These are phyloP conservation scores for Tamandua tetradactyla DNA, from an alignment of 2,797 vertebrate species.

Conservation along the genomic window DNA sequence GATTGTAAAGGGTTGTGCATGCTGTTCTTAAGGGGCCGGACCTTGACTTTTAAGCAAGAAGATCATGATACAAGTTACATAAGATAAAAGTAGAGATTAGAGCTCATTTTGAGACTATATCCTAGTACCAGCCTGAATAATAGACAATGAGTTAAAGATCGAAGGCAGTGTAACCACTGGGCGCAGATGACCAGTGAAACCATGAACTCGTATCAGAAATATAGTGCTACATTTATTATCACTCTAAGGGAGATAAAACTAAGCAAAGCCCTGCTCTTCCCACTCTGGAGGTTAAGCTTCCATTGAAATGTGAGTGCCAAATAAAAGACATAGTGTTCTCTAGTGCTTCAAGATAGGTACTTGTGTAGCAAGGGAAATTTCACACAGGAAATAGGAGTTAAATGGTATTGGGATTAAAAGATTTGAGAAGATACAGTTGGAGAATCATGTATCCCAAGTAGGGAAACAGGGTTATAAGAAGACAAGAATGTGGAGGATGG, in stretches of 20 bases:
- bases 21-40: background rate
- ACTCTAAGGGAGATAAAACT: background rate
- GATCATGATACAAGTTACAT: background rate
- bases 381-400: background rate
- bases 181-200: background rate
- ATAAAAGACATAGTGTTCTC: background rate
- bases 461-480: background rate
- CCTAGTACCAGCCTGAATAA: background rate
- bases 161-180: background rate
- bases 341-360: background rate
- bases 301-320: background rate
- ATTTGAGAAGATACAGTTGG: background rate
- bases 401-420: background rate
- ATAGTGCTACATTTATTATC: background rate
- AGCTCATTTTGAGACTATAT: background rate
- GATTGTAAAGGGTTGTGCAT: background rate
- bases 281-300: background rate
- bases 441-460: background rate
- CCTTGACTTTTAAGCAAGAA: background rate
- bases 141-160: background rate
- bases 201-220: background rate
- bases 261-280: background rate
- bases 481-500: background rate
- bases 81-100: background rate
- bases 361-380: background rate